Conservation (phyloP, 2,797 vertebrate genomes). For the Sebastes matsubarae region DNA sequence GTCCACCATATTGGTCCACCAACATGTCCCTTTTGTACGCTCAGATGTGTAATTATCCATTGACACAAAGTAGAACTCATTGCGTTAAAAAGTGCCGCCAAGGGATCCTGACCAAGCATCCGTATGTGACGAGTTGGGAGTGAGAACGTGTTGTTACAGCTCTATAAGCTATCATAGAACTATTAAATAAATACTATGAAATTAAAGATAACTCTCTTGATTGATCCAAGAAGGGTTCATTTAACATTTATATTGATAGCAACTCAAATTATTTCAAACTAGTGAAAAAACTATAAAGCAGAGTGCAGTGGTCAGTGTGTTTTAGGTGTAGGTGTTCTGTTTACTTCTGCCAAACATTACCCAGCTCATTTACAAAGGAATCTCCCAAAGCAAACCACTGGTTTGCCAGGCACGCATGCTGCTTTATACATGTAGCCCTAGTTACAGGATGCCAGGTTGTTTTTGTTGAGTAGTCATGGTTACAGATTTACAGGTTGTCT, state of each 20-base stretch:
- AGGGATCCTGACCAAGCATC: too few species aligned
- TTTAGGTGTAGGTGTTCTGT: background rate
- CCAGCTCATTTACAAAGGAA: background rate
- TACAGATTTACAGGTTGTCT: conserved; percentile 1
- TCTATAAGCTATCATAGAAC: background rate
- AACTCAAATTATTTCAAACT: accelerated
- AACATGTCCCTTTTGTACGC: too few species aligned
- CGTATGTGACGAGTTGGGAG: too few species aligned
- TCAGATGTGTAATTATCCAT: too few species aligned
- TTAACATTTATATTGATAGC: too few species aligned
- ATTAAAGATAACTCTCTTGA: background rate
- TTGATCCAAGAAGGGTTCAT: background rate
- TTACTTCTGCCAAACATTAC: background rate
- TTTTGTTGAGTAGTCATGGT: background rate
- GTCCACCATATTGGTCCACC: too few species aligned
- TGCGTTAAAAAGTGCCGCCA: too few species aligned
- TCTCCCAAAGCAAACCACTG: background rate
- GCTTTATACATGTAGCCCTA: background rate
- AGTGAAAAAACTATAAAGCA: background rate
- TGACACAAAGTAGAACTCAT: too few species aligned
- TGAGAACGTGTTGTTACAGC: background rate
- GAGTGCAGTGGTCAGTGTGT: background rate
- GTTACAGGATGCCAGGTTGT: background rate
- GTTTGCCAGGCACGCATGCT: background rate
- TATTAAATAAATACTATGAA: background rate